Base-by-base conservation (phyloP, 2,113 vertebrate genomes). In the Calyptommatus sinebrachiatus region DNA sequence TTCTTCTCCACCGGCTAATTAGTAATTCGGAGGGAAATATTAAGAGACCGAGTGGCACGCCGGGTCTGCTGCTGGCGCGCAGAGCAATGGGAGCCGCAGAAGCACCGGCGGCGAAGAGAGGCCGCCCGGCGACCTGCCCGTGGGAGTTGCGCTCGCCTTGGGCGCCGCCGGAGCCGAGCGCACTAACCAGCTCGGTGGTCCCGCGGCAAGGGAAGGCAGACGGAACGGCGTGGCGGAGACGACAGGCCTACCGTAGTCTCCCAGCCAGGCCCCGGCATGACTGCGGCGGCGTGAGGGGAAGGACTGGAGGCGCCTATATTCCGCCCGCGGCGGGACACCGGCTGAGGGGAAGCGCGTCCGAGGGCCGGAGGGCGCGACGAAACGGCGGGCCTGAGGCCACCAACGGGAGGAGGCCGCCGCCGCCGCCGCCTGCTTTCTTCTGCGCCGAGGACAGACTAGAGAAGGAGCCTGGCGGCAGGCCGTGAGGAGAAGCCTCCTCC, bases 1-100 rank as follows among this genome's bases (percentile, higher is more conserved):
- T 84, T 63, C 65, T 86, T 80, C 82, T 75, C 1, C 11, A 80
- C 77, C 84, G 70, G 84, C 85, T 87, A 86, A 90, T 81, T 81
- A 81, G 68, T 50, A 80, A 79, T 85, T 86, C 14, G 21, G 61
- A 21, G 29, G 83, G 76, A 77, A 83, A 57, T 77, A 77, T 77
- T 82, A 87, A 89, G 77, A 86, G 45, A 75, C 82, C 90, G 73
- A 53, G 57, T 46, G 53, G 81, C 81, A 85, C 83, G 82, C 8
- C 48, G 12, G 81, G 81, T 81, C 57, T 24, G 86, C 57, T 21
- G 86, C 1, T 67, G 81, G 75, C 35, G 68, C 69, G 81, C 70
- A 83, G 80, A 85, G 67, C 77, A 60, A 50, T 75, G 67, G 75
- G 74, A 24, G 77, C 75, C 35, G 35, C 35, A 41, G 35, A 41